Conservation (phyloP, 2,888 invertebrate genomes). For the Morpho helenor region DNA sequence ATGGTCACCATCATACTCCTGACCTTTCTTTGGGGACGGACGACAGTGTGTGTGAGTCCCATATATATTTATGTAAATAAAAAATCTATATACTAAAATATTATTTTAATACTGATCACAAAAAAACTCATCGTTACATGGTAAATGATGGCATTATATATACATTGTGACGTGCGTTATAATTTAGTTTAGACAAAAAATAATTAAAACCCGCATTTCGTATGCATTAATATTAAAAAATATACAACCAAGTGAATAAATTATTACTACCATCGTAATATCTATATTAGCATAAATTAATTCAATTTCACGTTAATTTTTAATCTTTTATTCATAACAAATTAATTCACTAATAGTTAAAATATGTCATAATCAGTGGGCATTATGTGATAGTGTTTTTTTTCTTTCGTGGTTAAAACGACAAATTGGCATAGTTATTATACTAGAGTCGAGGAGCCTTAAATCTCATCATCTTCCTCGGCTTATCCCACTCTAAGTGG, state of each 20-base stretch:
- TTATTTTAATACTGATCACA: conserved; percentile 76
- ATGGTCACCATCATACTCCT: too few species aligned
- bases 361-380: too few species aligned
- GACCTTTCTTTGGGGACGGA: too few species aligned
- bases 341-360: background rate
- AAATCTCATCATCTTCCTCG: too few species aligned
- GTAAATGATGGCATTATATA: conserved; percentile 67
- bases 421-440: too few species aligned
- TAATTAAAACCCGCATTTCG: conserved; percentile 64
- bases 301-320: conserved; percentile 14
- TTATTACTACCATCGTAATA: conserved; percentile 40
- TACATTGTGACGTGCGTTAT: conserved; percentile 65
- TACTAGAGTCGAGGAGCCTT: too few species aligned
- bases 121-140: conserved; percentile 52
- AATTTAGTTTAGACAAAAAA: conserved; percentile 54
- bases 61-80: background rate
- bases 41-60: too few species aligned
- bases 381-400: too few species aligned
- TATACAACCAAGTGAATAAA: conserved; percentile 61
- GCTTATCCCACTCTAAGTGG: too few species aligned
- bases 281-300: conserved; percentile 10
- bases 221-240: conserved; percentile 41
- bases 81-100: conserved; percentile 54
- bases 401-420: too few species aligned
- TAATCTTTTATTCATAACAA: background rate